Evolutionary conservation across 2,888 invertebrate genomes (phyloP), one percentile per base, ranked within the genome.

Genomic region (Odontothrips loti): DNA sequence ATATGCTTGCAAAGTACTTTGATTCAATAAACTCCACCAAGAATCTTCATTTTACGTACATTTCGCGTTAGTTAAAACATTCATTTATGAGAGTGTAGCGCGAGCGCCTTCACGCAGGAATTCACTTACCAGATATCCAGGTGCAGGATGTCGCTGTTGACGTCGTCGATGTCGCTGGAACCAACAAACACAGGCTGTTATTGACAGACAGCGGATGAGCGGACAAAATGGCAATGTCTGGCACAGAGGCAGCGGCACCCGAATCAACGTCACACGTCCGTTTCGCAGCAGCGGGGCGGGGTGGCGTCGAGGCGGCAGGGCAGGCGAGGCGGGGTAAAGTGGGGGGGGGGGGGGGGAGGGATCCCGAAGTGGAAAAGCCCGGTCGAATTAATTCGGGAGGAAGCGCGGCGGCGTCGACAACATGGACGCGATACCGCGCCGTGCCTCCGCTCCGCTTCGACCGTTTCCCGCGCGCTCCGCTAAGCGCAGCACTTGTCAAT

Each of bases 81-180:
- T n/a, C n/a, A n/a, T n/a, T n/a, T n/a, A n/a, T n/a, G n/a, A n/a
- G n/a, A n/a, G n/a, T n/a, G n/a, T n/a, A n/a, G n/a, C n/a, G n/a
- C n/a, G n/a, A 58, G 17, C 17, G 58, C 58, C 17, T 15, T 15
- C 58, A 6, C n/a, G 4, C 58, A 58, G 58, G 58, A 58, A 8
- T 17, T 12, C 23, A 85, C 89, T 88, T 84, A 90, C 96, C 94
- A 94, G 86, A 96, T 96, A 88, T 96, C 96, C 86, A 96, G 88
- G 87, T 96, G 96, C 80, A 96, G 90, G 80, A 93, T 94, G 86
- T 96, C 96, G 84, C 94, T 92, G 83, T 92, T 92, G 85, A 95
- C 93, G 87, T 96, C 96, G 87, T 96, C 96, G 85, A 96, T 95
- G 86, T 96, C 95, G 86, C 96, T 96, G 88, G 80, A 20, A 43